phyloP scores from a whole-genome alignment of 1,140 invertebrate species.

The Drosophila grimshawi region DNA sequence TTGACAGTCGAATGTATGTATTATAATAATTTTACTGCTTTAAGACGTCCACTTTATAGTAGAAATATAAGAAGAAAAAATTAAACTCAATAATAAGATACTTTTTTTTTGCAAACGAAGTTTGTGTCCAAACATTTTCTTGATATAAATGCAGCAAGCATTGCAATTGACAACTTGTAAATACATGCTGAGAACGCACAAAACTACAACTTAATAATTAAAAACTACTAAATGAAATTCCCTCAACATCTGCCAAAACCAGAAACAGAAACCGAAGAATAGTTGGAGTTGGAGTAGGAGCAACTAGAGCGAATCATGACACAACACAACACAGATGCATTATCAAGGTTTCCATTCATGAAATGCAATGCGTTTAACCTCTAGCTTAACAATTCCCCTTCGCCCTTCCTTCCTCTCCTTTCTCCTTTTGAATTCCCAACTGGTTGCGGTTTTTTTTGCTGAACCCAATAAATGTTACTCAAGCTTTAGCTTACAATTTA shows the following conservation, averaged over 20 bases:
- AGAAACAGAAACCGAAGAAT: background rate
- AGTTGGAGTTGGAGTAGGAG: background rate
- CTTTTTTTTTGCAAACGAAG: too few species aligned
- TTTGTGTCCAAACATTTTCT: background rate
- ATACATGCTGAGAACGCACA: slow-evolving; percentile 24
- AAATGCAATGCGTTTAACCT: slow-evolving; percentile 26
- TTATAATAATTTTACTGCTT: too few species aligned
- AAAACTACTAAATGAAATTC: background rate
- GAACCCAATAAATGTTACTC: background rate
- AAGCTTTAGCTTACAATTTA: background rate
- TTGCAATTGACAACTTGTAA: slow-evolving; percentile 26
- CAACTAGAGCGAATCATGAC: slow-evolving; percentile 40
- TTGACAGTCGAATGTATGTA: too few species aligned
- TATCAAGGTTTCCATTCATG: slow-evolving; percentile 40
- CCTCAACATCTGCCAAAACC: background rate
- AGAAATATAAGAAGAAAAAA: too few species aligned
- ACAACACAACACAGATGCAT: slow-evolving; percentile 23
- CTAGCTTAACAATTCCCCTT: slow-evolving; percentile 2
- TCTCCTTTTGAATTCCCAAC: slow-evolving; percentile 10
- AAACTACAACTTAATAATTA: background rate
- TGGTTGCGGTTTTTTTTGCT: slow-evolving; percentile 20
- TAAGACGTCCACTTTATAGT: too few species aligned
- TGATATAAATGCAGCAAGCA: background rate
- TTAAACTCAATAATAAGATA: too few species aligned
- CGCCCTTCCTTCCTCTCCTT: background rate